Evolutionary conservation across 2,113 vertebrate species (phyloP).

Genomic region (Micromys minutus): DNA sequence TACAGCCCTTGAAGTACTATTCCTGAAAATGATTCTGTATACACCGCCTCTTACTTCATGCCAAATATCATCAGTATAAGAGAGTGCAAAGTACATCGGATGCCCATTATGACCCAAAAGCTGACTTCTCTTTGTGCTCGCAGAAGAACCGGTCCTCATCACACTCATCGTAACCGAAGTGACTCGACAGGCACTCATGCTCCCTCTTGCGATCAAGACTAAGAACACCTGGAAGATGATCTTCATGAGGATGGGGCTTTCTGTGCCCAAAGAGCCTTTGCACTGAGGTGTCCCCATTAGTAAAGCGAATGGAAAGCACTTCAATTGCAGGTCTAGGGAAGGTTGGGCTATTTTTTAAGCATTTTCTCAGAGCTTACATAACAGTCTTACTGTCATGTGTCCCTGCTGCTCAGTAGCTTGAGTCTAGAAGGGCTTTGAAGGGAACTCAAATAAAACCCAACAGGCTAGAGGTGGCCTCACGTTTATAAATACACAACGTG

Average conservation of each 20-base stretch:
- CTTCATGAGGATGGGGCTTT: not conserved
- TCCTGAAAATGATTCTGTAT: conserved; percentile 1
- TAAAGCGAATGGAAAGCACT: not conserved
- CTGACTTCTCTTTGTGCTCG: not conserved
- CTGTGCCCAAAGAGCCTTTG: not conserved
- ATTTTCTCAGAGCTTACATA: conserved; percentile 21
- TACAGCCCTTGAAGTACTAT: not conserved
- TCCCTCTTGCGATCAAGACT: not conserved
- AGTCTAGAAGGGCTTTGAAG: conserved; percentile 47
- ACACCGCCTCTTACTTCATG: not conserved
- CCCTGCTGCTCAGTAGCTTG: not conserved
- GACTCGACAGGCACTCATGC: not conserved
- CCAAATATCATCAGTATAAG: not conserved
- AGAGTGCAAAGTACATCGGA: not conserved
- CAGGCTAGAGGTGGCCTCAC: not conserved
- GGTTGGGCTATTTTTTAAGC: not conserved
- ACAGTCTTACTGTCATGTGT: not conserved
- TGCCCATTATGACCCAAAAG: not conserved
- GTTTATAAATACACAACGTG: not conserved
- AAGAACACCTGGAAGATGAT: not conserved
- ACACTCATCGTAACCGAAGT: not conserved
- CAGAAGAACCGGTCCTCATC: not conserved
- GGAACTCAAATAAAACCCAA: conserved; percentile 1
- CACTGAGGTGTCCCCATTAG: not conserved
- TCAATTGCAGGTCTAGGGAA: not conserved